Percentiles rank a stretch among this genome's conserved stretches.
Conservation (phyloP, 2,888 invertebrate genomes). For the Halictus quadricinctus region DNA sequence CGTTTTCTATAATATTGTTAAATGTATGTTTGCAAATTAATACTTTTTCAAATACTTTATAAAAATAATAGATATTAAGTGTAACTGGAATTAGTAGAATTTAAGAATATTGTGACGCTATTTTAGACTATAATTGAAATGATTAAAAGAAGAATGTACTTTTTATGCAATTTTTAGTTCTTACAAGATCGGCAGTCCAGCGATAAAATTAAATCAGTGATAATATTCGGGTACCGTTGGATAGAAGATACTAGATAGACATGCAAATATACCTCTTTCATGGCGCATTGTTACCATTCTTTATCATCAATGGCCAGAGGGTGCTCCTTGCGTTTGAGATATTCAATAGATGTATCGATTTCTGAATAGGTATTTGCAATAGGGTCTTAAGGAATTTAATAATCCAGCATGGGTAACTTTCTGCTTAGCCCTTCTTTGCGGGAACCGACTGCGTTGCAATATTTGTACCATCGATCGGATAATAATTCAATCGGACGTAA, state of each 20-base stretch:
- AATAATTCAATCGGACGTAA: slow-evolving; percentile 75
- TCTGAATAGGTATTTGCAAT: slow-evolving; percentile 80
- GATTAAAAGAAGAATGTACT: background rate
- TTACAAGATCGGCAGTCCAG: background rate
- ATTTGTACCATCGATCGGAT: slow-evolving; percentile 73
- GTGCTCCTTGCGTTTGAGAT: slow-evolving; percentile 76
- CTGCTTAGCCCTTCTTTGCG: slow-evolving; percentile 73
- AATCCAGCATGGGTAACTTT: slow-evolving; percentile 81
- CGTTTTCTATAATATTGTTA: background rate
- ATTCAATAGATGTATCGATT: slow-evolving; percentile 82
- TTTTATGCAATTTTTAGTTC: background rate
- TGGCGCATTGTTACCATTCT: slow-evolving; percentile 42
- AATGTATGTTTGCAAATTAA: background rate
- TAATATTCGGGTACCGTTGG: background rate
- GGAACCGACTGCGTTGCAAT: slow-evolving; percentile 64
- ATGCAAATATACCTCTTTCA: slow-evolving; percentile 30
- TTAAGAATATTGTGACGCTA: background rate
- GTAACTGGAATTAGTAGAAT: background rate
- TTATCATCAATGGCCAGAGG: slow-evolving; percentile 54
- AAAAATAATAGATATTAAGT: background rate
- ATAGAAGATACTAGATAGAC: slow-evolving; percentile 11
- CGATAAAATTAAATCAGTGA: background rate
- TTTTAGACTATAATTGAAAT: background rate
- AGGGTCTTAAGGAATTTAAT: slow-evolving; percentile 82
- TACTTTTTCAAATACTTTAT: background rate